Conservation (phyloP, 1,140 invertebrate genomes). For the Oscheius sp. region DNA sequence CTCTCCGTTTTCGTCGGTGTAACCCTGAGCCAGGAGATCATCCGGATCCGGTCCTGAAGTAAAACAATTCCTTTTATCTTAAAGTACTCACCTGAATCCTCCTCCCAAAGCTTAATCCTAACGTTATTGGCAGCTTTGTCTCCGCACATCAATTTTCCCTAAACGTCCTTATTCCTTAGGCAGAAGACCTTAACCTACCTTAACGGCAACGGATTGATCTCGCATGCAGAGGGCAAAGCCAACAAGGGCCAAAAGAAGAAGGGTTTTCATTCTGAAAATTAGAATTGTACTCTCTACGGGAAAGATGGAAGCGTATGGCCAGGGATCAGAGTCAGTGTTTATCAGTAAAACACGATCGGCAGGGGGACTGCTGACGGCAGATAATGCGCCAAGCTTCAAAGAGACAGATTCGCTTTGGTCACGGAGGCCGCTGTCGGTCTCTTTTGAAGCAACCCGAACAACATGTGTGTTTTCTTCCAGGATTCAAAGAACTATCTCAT, state of each 20-base stretch:
- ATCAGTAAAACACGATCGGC: too few species aligned
- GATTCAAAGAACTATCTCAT: too few species aligned
- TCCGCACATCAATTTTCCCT: constrained; percentile 53
- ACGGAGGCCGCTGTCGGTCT: too few species aligned
- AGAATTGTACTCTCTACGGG: too few species aligned
- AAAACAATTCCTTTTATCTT: not conserved
- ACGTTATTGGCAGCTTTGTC: constrained; percentile 52
- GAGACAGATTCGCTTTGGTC: too few species aligned
- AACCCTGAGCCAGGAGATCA: constrained; percentile 40
- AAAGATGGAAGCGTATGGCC: too few species aligned
- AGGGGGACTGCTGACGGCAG: too few species aligned
- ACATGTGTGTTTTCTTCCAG: too few species aligned
- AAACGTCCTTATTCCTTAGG: constrained; percentile 18
- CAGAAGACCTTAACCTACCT: not conserved
- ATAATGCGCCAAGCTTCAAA: too few species aligned
- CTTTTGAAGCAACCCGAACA: too few species aligned
- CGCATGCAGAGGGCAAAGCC: constrained; percentile 7
- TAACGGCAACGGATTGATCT: constrained; percentile 23
- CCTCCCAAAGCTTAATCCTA: constrained; percentile 54
- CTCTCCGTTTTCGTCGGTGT: constrained; percentile 42
- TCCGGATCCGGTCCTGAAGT: constrained; percentile 41
- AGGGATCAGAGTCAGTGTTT: too few species aligned
- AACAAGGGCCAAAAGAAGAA: constrained; percentile 18
- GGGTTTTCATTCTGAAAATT: not conserved
- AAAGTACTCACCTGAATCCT: constrained; percentile 47